Evolutionary conservation across 2,797 vertebrate species (phyloP), one percentile per base, ranked within the genome.

Genomic region (Sternotherus odoratus): DNA sequence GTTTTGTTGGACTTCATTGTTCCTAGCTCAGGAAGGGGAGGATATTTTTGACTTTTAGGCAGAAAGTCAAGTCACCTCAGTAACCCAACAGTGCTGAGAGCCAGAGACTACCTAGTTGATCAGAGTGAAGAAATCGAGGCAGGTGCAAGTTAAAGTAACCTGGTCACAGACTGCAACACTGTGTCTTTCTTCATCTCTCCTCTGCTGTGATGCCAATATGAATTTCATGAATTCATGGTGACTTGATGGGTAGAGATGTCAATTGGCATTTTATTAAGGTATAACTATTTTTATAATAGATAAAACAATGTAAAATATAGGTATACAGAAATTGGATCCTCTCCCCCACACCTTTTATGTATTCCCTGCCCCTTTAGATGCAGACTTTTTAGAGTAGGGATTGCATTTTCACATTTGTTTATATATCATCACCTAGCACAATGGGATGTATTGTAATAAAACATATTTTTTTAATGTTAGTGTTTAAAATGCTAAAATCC

Each of bases 391-490:
- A 50, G 46, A 19, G 4, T 28, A 72, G 28, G 33, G 21, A 60
- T 48, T 81, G 7, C 77, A 36, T 85, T 19, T 69, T 39, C 30
- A 74, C 28, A 48, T 75, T 49, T 75, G 75, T 28, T 66, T 79
- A 23, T 30, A 78, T 30, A 87, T 56, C 77, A 85, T 6, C 26
- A 15, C 23, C 77, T 0, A 0, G 74, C 89, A 11, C 16, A 9
- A 63, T 46, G 77, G 4, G 1, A 2, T 85, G 79, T 49, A 56
- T 24, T 79, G 43, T 85, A 72, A 85, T 83, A 85, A 1, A 91
- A 2, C 6, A 72, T 54, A 88, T 87, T 5, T 30, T 89, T 93
- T 24, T 72, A 26, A 39, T 15, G 39, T 72, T 43, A 39, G 39
- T 26, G 21, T 72, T 72, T 72, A 24, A n/a, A 43, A 72, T 74